Evolutionary conservation across 2,797 vertebrate species (phyloP).

Genomic region (Notolabrus celidotus): DNA sequence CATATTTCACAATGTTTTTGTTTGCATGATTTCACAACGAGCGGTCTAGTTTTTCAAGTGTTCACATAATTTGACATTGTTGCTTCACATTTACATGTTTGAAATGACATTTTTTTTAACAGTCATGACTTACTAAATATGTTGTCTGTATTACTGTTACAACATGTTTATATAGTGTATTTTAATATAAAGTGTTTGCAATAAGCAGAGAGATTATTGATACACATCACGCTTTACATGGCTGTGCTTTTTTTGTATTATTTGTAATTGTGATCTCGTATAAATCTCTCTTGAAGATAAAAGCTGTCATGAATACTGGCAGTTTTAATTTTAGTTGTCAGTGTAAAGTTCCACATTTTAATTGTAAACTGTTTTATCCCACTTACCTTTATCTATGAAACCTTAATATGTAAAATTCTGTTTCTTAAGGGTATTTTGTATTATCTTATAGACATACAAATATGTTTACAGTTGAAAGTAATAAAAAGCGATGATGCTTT

Average conservation of each 20-base stretch:
- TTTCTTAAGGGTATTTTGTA: background rate
- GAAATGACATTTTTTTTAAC: background rate
- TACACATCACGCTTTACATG: background rate
- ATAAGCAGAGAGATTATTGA: background rate
- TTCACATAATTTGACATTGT: background rate
- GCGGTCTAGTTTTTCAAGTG: accelerated
- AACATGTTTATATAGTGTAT: too few relatives aligned
- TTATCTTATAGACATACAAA: too few relatives aligned
- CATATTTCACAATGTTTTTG: background rate
- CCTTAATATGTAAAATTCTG: background rate
- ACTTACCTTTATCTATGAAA: background rate
- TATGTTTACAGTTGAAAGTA: too few relatives aligned
- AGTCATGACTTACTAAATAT: background rate
- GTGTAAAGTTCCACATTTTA: too few relatives aligned
- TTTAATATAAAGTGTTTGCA: background rate
- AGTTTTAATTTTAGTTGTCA: too few relatives aligned
- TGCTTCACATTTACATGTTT: background rate
- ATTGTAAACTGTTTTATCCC: background rate
- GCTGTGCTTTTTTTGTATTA: background rate
- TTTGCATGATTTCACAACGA: background rate
- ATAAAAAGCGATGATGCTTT: too few relatives aligned
- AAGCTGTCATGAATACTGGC: too few relatives aligned
- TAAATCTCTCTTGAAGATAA: too few relatives aligned
- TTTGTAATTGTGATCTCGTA: too few relatives aligned
- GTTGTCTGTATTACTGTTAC: too few relatives aligned